Conservation (phyloP, 2,888 invertebrate genomes). For the Perizoma affinitatum region DNA sequence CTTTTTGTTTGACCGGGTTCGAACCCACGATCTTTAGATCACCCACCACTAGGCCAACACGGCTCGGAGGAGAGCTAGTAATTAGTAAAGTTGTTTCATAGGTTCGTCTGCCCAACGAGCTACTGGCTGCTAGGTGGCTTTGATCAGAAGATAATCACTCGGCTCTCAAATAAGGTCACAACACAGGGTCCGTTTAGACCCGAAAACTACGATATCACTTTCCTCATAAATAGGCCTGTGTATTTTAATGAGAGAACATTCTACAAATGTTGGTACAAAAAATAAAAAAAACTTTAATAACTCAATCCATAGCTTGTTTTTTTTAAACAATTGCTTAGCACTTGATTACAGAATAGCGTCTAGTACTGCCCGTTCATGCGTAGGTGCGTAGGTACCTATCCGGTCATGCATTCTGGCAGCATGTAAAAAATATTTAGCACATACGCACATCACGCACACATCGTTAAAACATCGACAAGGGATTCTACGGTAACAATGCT, state of each 20-base stretch:
- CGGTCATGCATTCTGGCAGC: too few relatives aligned
- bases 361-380: too few relatives aligned
- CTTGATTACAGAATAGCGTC: too few relatives aligned
- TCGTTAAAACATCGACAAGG: neutral
- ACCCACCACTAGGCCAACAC: too few relatives aligned
- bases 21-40: too few relatives aligned
- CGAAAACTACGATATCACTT: conserved; percentile 40
- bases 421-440: too few relatives aligned
- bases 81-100: conserved; percentile 15
- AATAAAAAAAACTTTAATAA: too few relatives aligned
- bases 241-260: neutral
- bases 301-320: too few relatives aligned
- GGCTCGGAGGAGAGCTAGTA: conserved; percentile 1
- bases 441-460: too few relatives aligned
- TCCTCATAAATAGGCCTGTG: conserved; percentile 21
- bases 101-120: conserved; percentile 1
- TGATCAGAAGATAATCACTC: neutral
- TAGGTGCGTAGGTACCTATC: too few relatives aligned
- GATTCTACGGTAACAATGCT: neutral
- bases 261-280: too few relatives aligned
- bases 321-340: too few relatives aligned
- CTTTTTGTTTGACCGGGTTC: neutral
- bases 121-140: neutral
- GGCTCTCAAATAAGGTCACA: conserved; percentile 42
- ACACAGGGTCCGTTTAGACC: conserved; percentile 31